Conservation (phyloP, 2,797 vertebrate genomes). For the Pseudomugil gertrudae region DNA sequence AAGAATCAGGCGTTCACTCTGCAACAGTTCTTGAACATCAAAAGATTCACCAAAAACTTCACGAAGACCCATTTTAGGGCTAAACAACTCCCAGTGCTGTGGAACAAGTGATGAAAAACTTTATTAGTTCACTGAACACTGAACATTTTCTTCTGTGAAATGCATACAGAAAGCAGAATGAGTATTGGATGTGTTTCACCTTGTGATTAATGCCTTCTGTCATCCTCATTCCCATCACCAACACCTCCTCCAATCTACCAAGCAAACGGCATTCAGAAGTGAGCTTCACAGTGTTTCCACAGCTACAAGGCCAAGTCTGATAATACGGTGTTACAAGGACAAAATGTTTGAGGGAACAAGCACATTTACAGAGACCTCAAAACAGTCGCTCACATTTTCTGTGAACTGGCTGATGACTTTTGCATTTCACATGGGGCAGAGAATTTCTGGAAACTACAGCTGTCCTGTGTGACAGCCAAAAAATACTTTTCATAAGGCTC, state of each 20-base stretch:
- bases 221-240: constrained; percentile 90
- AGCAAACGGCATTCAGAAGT: constrained; percentile 40
- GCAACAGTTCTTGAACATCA: constrained; percentile 74
- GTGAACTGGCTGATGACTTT: not conserved
- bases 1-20: constrained; percentile 82
- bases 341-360: constrained; percentile 32
- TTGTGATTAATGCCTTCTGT: constrained; percentile 85
- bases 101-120: constrained; percentile 1
- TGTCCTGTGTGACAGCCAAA: not conserved
- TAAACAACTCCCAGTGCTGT: constrained; percentile 88
- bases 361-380: constrained; percentile 14
- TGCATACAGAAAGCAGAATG: not conserved
- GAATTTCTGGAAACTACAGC: constrained; percentile 15
- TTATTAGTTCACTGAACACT: not conserved
- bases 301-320: constrained; percentile 27
- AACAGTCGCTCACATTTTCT: not conserved
- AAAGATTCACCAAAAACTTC: constrained; percentile 73
- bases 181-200: constrained; percentile 72
- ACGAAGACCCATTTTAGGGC: constrained; percentile 77
- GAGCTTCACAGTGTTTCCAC: constrained; percentile 14
- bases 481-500: not conserved
- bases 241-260: constrained; percentile 89
- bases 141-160: not conserved
- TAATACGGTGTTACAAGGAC: constrained; percentile 43
- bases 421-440: constrained; percentile 28